A percentile compares a stretch with the other conserved stretches of the same genome.
phyloP scores from a whole-genome alignment of 2,113 vertebrate genomes.

The Ptyas mucosa region DNA sequence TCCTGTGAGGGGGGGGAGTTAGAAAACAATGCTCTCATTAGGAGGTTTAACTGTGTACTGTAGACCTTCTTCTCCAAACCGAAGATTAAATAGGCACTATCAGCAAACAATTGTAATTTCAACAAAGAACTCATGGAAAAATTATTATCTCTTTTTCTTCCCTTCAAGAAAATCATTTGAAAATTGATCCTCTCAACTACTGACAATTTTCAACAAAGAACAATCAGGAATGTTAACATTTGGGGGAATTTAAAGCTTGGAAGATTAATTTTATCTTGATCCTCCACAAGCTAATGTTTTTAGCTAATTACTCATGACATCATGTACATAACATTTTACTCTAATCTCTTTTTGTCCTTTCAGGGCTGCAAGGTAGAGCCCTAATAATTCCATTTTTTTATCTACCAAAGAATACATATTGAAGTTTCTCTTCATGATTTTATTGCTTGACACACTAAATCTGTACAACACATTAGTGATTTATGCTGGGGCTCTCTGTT shows the following conservation, averaged over 20 bases:
- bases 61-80: conserved; percentile 66
- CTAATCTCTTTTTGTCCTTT: conserved; percentile 41
- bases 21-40: conserved; percentile 71
- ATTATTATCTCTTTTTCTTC: conserved; percentile 62
- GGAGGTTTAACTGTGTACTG: conserved; percentile 48
- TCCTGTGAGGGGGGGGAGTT: conserved; percentile 56
- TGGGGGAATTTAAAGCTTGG: conserved; percentile 56
- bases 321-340: conserved; percentile 29
- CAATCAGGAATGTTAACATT: conserved; percentile 24
- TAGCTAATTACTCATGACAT: conserved; percentile 53
- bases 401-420: conserved; percentile 8
- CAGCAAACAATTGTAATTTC: conserved; percentile 71
- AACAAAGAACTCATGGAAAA: conserved; percentile 55
- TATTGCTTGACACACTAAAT: conserved; percentile 40
- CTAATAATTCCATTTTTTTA: conserved; percentile 17
- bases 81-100: conserved; percentile 70
- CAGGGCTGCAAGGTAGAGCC: conserved; percentile 19
- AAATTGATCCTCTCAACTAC: conserved; percentile 53
- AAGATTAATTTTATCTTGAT: conserved; percentile 55
- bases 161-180: conserved; percentile 61
- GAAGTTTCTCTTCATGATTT: conserved; percentile 23
- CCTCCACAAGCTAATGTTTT: conserved; percentile 36
- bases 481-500: conserved; percentile 48
- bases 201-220: conserved; percentile 53
- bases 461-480: conserved; percentile 48